Evolutionary conservation across 2,113 vertebrate species (phyloP), one percentile per base, ranked within the genome.

Genomic region (Columba janthina): DNA sequence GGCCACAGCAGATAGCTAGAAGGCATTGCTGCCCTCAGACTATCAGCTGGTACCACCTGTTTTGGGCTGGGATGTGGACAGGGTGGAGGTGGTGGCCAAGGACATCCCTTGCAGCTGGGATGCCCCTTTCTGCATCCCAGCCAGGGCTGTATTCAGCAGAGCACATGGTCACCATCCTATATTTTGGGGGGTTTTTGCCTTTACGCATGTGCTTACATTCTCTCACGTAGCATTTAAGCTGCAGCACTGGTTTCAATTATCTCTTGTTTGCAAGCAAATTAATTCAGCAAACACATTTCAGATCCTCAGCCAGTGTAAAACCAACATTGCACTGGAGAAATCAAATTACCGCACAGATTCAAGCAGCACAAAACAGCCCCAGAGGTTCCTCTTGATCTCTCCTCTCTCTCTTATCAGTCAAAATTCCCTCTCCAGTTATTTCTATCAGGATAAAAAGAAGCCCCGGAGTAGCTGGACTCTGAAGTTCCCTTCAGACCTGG

Each of bases 211-310:
- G 65, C 44, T 80, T 80, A 56, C 72, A 40, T 79, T 82, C 40
- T 79, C 50, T 67, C 77, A 61, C 1, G 1, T 46, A 75, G 40
- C 67, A 65, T 89, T 91, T 73, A 85, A 91, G 67, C 57, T 70
- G 38, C 58, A 84, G 88, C 65, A 62, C 24, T 85, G 42, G 65
- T 88, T 86, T 94, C 90, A 90, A 64, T 85, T 95, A 56, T 84
- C 90, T 93, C 82, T 51, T 94, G 88, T 93, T 92, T 95, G 90
- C 88, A 85, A 93, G 85, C 4, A 14, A 87, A 92, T 92, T 85
- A 92, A 90, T 76, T 85, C 1, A 0, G 65, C 72, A 88, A 90
- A 75, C 40, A 90, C 34, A 61, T 84, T 84, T 90, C 50, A 42
- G 88, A 77, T 57, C 82, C 69, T 80, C 76, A 29, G 44, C n/a